A percentile compares a stretch with the other conserved stretches of the same genome.
phyloP scores from a whole-genome alignment of 1,140 invertebrate species.

The Drosophila kikkawai region DNA sequence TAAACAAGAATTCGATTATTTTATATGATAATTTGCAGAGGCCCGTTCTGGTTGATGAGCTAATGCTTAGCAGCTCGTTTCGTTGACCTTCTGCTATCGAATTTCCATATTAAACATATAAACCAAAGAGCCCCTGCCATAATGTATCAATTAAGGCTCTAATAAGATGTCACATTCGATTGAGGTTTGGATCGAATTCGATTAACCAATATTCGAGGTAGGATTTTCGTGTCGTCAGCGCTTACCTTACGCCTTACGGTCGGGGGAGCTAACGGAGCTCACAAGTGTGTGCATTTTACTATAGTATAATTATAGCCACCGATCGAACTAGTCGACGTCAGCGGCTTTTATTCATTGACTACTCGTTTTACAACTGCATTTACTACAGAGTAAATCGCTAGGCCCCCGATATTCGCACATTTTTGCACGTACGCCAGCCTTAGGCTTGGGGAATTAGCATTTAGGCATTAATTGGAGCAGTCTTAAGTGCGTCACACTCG shows the following conservation, averaged over 20 bases:
- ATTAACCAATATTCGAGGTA: conserved; percentile 42
- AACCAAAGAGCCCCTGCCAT: conserved; percentile 2
- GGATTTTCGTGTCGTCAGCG: conserved; percentile 51
- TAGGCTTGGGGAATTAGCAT: conserved; percentile 50
- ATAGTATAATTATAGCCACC: conserved; percentile 47
- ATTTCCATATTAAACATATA: conserved; percentile 33
- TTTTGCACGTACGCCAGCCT: conserved; percentile 65
- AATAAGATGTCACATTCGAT: conserved; percentile 60
- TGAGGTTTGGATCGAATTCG: conserved; percentile 34
- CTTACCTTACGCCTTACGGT: conserved; percentile 53
- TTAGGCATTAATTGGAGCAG: conserved; percentile 41
- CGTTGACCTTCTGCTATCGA: conserved; percentile 16
- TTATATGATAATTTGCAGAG: conserved; percentile 16
- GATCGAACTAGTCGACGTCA: conserved; percentile 49
- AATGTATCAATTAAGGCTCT: conserved; percentile 54
- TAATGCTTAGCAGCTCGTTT: neutral
- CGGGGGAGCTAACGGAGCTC: conserved; percentile 28
- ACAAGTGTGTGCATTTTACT: conserved; percentile 1
- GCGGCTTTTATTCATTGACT: conserved; percentile 56
- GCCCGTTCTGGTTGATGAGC: neutral
- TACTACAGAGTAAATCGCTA: conserved; percentile 42
- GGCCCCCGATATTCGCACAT: conserved; percentile 40
- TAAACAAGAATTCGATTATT: conserved; percentile 5
- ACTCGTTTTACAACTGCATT: conserved; percentile 49
- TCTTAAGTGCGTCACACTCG: conserved; percentile 13